Percentiles rank a stretch among this genome's conserved stretches.
Evolutionary conservation across 2,797 vertebrate genomes (phyloP).

Genomic region (Pipistrellus pygmaeus): DNA sequence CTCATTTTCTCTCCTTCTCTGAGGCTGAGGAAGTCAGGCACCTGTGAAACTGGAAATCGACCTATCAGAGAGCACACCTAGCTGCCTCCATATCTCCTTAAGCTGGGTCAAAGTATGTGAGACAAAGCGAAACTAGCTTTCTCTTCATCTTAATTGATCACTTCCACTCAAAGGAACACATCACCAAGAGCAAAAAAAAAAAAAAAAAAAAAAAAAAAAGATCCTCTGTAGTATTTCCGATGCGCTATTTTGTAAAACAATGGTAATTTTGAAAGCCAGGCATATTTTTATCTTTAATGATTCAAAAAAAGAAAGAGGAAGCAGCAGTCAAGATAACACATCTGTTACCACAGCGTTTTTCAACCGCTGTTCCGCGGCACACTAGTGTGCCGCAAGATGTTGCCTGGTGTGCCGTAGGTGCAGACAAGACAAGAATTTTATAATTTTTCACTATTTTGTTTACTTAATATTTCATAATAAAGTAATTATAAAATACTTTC

Average conservation of each 20-base stretch:
- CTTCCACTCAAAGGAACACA: not conserved
- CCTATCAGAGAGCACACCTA: not conserved
- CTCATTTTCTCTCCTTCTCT: not conserved
- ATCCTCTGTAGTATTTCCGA: not conserved
- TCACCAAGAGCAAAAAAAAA: not conserved
- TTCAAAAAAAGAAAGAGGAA: not conserved
- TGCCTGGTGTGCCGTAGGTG: too few species aligned
- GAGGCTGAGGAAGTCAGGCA: not conserved
- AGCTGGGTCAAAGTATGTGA: not conserved
- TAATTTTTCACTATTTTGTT: too few species aligned
- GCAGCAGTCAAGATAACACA: not conserved
- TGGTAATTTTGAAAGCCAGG: not conserved
- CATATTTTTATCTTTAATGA: not conserved
- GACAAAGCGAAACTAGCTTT: not conserved
- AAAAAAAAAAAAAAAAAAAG: too few species aligned
- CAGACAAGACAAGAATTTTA: too few species aligned
- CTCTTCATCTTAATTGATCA: not conserved
- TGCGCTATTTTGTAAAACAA: fast-evolving
- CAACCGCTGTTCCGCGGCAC: too few species aligned
- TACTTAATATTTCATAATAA: too few species aligned
- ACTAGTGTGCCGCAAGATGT: too few species aligned
- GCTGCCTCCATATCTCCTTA: not conserved
- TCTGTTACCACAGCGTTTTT: too few species aligned
- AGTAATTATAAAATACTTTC: too few species aligned
- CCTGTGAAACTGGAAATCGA: not conserved